Conservation (phyloP, 2,888 invertebrate genomes). For the Ornithoptera priamus region DNA sequence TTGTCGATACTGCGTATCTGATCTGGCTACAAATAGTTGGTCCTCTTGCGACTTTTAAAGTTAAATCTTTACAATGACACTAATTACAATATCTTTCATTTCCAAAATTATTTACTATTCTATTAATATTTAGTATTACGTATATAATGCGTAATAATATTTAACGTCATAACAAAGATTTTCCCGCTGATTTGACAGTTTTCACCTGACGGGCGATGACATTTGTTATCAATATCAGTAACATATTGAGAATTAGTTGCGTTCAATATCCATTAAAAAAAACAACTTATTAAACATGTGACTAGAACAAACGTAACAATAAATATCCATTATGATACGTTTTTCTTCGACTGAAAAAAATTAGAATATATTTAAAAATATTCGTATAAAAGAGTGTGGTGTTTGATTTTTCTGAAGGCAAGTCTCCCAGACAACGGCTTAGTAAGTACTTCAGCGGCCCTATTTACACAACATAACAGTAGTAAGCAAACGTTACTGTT, state of each 20-base stretch:
- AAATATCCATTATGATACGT: no score
- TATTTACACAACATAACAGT: no score
- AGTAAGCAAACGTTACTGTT: no score
- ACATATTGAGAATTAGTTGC: not conserved
- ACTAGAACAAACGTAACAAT: no score
- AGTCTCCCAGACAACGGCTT: no score
- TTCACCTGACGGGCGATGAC: slow-evolving; percentile 14
- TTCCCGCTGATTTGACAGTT: slow-evolving; percentile 6
- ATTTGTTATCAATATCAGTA: slow-evolving; percentile 11
- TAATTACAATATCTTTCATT: not conserved
- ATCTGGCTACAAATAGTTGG: not conserved
- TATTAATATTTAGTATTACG: not conserved
- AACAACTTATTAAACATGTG: no score
- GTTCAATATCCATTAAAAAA: not conserved
- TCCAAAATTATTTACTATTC: not conserved
- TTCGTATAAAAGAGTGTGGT: no score
- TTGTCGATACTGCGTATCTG: not conserved
- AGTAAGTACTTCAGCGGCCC: no score
- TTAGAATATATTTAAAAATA: no score
- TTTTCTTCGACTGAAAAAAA: no score
- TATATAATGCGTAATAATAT: not conserved
- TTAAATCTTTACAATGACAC: not conserved
- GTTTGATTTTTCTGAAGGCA: no score
- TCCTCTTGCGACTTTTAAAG: no score
- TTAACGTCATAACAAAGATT: not conserved